phyloP scores from a whole-genome alignment of 2,888 invertebrate species.

The Rapana venosa region DNA sequence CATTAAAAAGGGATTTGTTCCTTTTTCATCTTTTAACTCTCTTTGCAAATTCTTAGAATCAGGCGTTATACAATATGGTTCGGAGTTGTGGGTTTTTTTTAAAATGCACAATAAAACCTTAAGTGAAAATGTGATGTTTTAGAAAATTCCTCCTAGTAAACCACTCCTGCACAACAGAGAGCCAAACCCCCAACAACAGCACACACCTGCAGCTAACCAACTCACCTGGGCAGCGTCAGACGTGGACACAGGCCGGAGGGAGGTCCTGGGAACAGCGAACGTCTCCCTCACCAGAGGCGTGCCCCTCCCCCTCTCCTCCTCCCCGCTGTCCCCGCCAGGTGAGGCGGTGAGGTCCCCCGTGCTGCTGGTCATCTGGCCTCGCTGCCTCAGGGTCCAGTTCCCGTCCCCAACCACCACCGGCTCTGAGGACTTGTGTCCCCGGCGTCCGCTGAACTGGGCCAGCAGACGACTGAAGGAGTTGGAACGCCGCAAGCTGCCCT shows the following conservation, averaged over 20 bases:
- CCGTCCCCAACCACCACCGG: slow-evolving; percentile 33
- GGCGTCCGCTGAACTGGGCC: slow-evolving; percentile 45
- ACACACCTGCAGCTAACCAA: background rate
- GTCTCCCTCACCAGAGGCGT: slow-evolving; percentile 49
- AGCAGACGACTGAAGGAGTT: slow-evolving; percentile 62
- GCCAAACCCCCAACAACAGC: background rate
- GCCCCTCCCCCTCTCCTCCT: slow-evolving; percentile 21
- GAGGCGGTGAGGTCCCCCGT: background rate
- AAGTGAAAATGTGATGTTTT: too few relatives aligned
- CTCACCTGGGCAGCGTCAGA: slow-evolving; percentile 48
- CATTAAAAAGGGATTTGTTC: too few relatives aligned
- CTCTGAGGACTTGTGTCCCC: slow-evolving; percentile 36
- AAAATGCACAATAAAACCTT: too few relatives aligned
- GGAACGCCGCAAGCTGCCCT: slow-evolving; percentile 59
- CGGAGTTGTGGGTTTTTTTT: too few relatives aligned
- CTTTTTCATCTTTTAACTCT: too few relatives aligned
- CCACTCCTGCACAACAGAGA: too few relatives aligned
- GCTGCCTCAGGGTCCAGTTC: slow-evolving; percentile 50
- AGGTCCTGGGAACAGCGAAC: slow-evolving; percentile 46
- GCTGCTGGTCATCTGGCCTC: background rate
- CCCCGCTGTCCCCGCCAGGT: background rate
- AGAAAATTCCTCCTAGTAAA: too few relatives aligned
- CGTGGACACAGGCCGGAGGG: slow-evolving; percentile 48
- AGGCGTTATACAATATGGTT: too few relatives aligned
- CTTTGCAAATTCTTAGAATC: too few relatives aligned